Evolutionary conservation across 2,888 invertebrate species (phyloP), one percentile per base, ranked within the genome.

Genomic region (Ectemnius lituratus): DNA sequence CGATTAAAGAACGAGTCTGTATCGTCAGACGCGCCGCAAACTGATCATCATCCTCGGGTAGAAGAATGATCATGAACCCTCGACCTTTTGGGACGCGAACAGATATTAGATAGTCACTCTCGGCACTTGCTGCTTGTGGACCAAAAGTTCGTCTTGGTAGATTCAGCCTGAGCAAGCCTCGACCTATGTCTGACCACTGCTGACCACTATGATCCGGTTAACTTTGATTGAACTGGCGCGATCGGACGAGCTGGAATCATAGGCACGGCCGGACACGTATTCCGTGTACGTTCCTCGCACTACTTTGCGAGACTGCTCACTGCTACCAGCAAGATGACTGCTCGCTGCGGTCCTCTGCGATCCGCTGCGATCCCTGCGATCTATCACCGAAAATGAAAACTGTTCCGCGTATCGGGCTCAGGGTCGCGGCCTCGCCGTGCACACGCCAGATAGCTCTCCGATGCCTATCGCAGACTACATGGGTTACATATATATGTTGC

Each of bases 371-470:
- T 52, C 52, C n/a, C 14, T 52, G 68, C 46, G 73, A 61, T 61
- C 49, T 23, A 62, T 66, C 63, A 73, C 69, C 65, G 60, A 78
- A 76, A 68, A 57, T 73, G 75, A 70, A 52, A 52, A 52, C 74
- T 78, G 80, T 74, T 81, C 74, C 72, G 67, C 74, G 73, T 80
- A 83, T 83, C 78, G 82, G 66, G 75, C 79, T 85, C 84, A 85
- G 82, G 85, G 85, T 85, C 83, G 83, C 76, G 82, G 83, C 83
- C 85, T 84, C 76, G 63, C 81, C 69, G 20, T 68, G 64, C 75
- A 64, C 52, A 23, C 28, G 62, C 14, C 62, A 20, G 62, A 45
- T 62, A 5, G 37, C 16, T 52, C 52, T 52, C 52, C 52, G 16
- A 52, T 52, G 5, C 2, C 16, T 16, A 52, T 52, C 52, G 16